Conservation (phyloP, 2,888 invertebrate species). For the Cerastis leucographa region DNA sequence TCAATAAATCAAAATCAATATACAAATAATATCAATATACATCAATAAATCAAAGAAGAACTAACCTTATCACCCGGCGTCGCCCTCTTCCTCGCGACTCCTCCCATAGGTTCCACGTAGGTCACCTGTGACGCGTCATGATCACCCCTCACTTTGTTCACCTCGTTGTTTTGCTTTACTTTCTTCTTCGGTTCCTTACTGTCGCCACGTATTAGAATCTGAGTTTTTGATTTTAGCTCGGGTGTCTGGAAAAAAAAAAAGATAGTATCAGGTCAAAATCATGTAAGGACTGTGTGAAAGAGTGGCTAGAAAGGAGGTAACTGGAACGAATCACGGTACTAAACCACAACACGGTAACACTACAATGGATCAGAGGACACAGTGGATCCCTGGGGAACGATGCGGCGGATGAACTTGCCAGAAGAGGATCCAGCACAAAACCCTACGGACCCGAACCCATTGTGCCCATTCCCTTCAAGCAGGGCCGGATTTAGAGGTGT, state of each 20-base stretch:
- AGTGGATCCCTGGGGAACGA: no score
- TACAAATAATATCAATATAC: no score
- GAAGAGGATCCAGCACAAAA: no score
- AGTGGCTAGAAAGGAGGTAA: neutral
- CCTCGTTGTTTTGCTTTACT: constrained; percentile 72
- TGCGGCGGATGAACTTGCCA: no score
- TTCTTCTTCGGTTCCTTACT: constrained; percentile 71
- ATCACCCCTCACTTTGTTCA: constrained; percentile 74
- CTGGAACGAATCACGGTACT: no score
- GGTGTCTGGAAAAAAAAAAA: constrained; percentile 79
- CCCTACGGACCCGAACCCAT: no score
- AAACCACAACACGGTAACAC: no score
- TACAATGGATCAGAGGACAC: no score
- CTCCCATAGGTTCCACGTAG: constrained; percentile 85
- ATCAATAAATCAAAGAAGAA: no score
- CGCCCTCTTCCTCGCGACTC: constrained; percentile 81
- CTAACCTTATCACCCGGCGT: constrained; percentile 81
- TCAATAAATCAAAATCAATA: no score
- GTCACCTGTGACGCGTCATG: constrained; percentile 62
- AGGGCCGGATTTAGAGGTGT: no score
- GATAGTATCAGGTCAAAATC: neutral
- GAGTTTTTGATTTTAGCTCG: constrained; percentile 88
- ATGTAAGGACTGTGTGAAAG: neutral
- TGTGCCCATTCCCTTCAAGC: no score
- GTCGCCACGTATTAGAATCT: constrained; percentile 84